A percentile compares a stretch with the other conserved stretches of the same genome.
These are phyloP conservation scores for Pseudococcus viburni DNA, from an alignment of 2,888 invertebrate genomes.

Conservation along the genomic window DNA sequence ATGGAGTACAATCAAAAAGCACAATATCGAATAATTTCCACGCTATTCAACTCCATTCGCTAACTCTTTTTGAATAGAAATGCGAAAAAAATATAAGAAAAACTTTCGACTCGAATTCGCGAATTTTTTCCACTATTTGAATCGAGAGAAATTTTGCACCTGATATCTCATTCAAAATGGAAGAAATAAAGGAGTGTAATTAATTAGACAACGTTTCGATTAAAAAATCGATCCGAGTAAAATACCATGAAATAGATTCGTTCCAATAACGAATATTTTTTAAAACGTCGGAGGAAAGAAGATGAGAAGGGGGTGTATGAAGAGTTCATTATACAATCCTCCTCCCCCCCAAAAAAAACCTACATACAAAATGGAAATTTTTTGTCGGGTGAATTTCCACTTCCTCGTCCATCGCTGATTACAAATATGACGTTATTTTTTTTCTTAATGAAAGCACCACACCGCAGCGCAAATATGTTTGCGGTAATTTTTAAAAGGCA, in stretches of 20 bases:
- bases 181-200: too few relatives aligned
- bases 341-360: too few relatives aligned
- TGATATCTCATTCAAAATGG: neutral
- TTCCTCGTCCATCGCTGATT: too few relatives aligned
- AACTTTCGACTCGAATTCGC: neutral
- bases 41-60: neutral
- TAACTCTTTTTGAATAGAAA: neutral
- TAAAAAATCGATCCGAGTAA: too few relatives aligned
- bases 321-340: too few relatives aligned
- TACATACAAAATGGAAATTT: too few relatives aligned
- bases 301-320: too few relatives aligned
- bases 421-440: neutral
- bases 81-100: neutral
- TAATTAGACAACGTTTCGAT: too few relatives aligned
- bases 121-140: neutral
- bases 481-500: slow-evolving; percentile 7
- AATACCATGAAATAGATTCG: too few relatives aligned
- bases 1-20: neutral
- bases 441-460: neutral
- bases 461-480: neutral
- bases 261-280: too few relatives aligned
- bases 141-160: neutral
- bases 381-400: too few relatives aligned
- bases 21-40: neutral
- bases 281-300: too few relatives aligned